Evolutionary conservation across 2,113 vertebrate species (phyloP).

Genomic region (Odontesthes bonariensis): DNA sequence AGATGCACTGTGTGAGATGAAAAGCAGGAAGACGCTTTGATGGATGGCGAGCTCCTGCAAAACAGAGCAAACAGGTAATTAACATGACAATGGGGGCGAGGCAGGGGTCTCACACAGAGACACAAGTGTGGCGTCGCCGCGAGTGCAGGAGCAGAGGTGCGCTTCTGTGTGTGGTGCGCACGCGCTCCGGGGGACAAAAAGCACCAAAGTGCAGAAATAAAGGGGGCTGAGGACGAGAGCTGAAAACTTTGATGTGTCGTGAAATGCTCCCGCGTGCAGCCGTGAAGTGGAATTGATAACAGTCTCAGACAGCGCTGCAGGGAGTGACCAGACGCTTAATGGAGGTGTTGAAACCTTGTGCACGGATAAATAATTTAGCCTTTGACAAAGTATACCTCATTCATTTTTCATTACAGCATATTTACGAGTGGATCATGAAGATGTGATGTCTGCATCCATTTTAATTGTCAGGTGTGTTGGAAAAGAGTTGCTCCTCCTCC

Average conservation of each 20-base stretch:
- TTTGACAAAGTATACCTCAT: slow-evolving; percentile 76
- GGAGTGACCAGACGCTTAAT: slow-evolving; percentile 70
- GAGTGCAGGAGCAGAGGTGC: slow-evolving; percentile 43
- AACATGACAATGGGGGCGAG: slow-evolving; percentile 75
- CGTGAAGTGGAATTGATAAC: slow-evolving; percentile 41
- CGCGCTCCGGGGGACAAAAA: slow-evolving; percentile 22
- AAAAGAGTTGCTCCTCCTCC: slow-evolving; percentile 1
- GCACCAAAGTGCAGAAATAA: slow-evolving; percentile 49
- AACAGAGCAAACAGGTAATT: slow-evolving; percentile 74
- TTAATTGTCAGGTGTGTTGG: slow-evolving; percentile 44
- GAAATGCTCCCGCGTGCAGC: slow-evolving; percentile 34
- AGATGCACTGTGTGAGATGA: slow-evolving; percentile 62
- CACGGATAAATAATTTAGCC: slow-evolving; percentile 72
- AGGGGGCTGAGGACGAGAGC: slow-evolving; percentile 20
- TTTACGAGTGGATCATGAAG: slow-evolving; percentile 65
- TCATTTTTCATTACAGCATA: slow-evolving; percentile 73
- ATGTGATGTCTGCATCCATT: slow-evolving; percentile 49
- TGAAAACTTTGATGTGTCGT: slow-evolving; percentile 64
- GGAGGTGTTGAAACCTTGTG: slow-evolving; percentile 71
- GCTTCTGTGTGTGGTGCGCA: slow-evolving; percentile 30
- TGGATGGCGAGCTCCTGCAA: slow-evolving; percentile 66
- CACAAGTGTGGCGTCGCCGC: slow-evolving; percentile 42
- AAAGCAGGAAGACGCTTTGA: slow-evolving; percentile 71
- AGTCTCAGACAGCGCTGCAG: slow-evolving; percentile 37
- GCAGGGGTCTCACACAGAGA: slow-evolving; percentile 72